Base-by-base conservation (phyloP, 2,113 vertebrate genomes). In the Pitta sordida region DNA sequence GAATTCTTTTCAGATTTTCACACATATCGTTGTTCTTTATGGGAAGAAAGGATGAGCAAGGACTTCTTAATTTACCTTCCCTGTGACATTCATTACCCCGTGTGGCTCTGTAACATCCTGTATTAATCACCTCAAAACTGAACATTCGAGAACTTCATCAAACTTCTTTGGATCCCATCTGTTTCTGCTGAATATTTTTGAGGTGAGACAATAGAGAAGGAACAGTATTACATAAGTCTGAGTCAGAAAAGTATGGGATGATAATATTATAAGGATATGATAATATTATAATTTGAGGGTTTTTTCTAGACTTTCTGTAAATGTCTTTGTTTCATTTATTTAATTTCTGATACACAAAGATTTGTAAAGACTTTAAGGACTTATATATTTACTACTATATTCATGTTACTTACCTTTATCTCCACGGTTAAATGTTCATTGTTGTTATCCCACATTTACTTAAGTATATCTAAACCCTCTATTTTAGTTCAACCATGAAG, bases 201-300 rank as follows among this genome's bases (percentile, higher is more conserved):
- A 80, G 20, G 24, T 59, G 46, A 70, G n/a, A 43, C 48, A 68
- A 83, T 20, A 22, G 20, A 59, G 14, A 71, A 88, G 22, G 22
- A 78, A 9, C 0, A 10, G 5, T 7, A 1, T 30, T 44, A 43
- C 7, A 3, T 21, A 60, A 78, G 6, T 18, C 7, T 21, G 30
- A 77, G 7, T 5, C 51, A 79, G 36, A 21, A 88, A 58, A 39
- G 0, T 9, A n/a, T 22, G 15, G 12, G 11, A 51, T 32, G 8
- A 13, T 46, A 37, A 24, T 29, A 36, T 68, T 29, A 20, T 3
- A 51, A n/a, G n/a, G n/a, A n/a, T n/a, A 51, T 32, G 8, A 13
- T 46, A 37, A 24, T 29, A 36, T 68, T 29, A 20, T 3, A 51
- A n/a, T n/a, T n/a, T n/a, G n/a, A n/a, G n/a, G n/a, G n/a, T n/a